Evolutionary conservation across 2,113 vertebrate genomes (phyloP), one percentile per base, ranked within the genome.

Genomic region (Protobothrops mucrosquamatus): DNA sequence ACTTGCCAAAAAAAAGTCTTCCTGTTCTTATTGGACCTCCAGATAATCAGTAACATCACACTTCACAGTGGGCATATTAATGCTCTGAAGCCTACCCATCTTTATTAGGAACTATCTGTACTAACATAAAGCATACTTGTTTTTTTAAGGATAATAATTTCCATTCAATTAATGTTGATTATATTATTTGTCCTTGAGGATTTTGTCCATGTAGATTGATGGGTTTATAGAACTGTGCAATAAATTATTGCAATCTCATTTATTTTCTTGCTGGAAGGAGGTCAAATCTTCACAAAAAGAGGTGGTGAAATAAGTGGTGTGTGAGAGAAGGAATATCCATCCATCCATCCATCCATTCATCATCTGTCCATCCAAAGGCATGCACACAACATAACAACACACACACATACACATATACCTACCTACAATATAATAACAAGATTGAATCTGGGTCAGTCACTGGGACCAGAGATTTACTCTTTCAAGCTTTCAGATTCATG

Each of bases 231-330:
- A 55, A 2, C 0, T 88, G 61, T 2, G 0, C 43, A 92, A 39
- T 85, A 74, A 94, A 14, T 93, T 90, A 46, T 92, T 52, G 34
- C 90, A 95, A 89, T 90, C 93, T 52, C 1, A 1, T 94, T 64
- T 86, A 87, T 94, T 89, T 94, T 88, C 64, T 69, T 91, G 52
- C 93, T 89, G 89, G 52, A 92, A 88, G 24, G 52, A 95, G 91
- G 48, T 34, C 23, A 91, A 18, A 4, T 87, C 51, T 92, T 93
- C 24, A 91, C 88, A 43, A 93, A 93, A 74, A 88, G 0, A 86
- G 34, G 6, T 81, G 15, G 69, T 22, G 69, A 39, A 3, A 20
- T 39, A 81, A 34, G 6, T 81, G 12, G 64, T 69, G 2, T 69
- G 34, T 20, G 34, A 39, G 34, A 39, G 18, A 81, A 39, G 34